Evolutionary conservation across 2,888 invertebrate genomes (phyloP).

Genomic region (Dichetophora obliterata): DNA sequence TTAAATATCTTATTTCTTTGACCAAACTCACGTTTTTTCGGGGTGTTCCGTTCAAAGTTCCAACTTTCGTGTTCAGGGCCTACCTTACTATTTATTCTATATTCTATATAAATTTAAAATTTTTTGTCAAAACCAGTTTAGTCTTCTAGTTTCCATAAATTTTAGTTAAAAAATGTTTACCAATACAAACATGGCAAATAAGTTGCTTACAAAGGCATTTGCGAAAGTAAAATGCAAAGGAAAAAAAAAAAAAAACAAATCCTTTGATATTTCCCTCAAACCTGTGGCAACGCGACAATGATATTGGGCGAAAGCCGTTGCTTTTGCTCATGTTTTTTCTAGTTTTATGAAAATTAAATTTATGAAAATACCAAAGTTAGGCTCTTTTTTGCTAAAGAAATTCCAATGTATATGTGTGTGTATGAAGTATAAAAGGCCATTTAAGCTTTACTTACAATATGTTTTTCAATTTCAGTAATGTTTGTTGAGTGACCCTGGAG

Average conservation of each 20-base stretch:
- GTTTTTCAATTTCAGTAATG: neutral
- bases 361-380: slow-evolving; percentile 53
- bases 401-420: neutral
- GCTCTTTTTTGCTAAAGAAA: slow-evolving; percentile 9
- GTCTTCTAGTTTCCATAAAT: too few relatives aligned
- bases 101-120: too few relatives aligned
- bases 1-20: too few relatives aligned
- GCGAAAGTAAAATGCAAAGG: slow-evolving; percentile 4
- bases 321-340: slow-evolving; percentile 22
- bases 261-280: slow-evolving; percentile 38
- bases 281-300: slow-evolving; percentile 20
- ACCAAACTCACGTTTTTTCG: too few relatives aligned
- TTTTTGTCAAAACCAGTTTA: neutral
- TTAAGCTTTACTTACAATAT: neutral
- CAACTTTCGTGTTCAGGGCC: too few relatives aligned
- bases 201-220: slow-evolving; percentile 11
- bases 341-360: slow-evolving; percentile 53
- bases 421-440: neutral
- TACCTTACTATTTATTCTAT: too few relatives aligned
- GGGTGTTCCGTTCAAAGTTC: too few relatives aligned
- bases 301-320: slow-evolving; percentile 20
- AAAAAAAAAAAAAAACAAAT: slow-evolving; percentile 26
- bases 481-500: neutral
- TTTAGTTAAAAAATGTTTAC: neutral
- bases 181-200: slow-evolving; percentile 2